Percentiles rank a stretch among this genome's conserved stretches.
Conservation (phyloP, 2,113 vertebrate species). For the Prunella fulvescens region DNA sequence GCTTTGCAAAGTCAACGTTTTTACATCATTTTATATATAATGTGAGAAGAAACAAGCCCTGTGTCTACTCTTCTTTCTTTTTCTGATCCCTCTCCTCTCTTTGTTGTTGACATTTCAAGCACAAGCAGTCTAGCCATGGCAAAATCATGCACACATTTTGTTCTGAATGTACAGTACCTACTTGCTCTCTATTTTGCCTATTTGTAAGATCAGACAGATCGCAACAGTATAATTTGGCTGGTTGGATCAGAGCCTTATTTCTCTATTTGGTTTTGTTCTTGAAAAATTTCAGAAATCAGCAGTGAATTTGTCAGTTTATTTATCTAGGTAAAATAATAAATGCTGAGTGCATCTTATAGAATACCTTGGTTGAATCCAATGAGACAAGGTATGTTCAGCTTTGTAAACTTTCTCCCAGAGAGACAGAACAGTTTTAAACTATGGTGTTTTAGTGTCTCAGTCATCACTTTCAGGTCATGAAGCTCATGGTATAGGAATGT, state of each 20-base stretch:
- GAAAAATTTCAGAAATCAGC: neutral
- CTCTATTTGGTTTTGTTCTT: neutral
- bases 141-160: neutral
- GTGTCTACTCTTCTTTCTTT: neutral
- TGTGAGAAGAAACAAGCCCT: neutral
- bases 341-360: neutral
- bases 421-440: neutral
- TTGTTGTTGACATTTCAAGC: neutral
- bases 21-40: neutral
- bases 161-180: neutral
- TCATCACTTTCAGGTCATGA: neutral
- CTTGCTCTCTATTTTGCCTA: neutral
- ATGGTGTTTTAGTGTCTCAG: neutral
- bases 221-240: neutral
- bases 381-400: neutral
- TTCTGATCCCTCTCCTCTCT: neutral
- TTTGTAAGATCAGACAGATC: neutral
- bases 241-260: neutral
- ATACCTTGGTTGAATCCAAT: neutral
- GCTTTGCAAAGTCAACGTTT: neutral
- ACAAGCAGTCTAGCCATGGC: neutral
- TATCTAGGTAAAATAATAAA: neutral
- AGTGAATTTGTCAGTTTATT: neutral
- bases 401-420: neutral
- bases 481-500: neutral